A percentile compares a stretch with the other conserved stretches of the same genome.
Evolutionary conservation across 1,140 invertebrate genomes (phyloP).

Genomic region (Drosophila burlai): DNA sequence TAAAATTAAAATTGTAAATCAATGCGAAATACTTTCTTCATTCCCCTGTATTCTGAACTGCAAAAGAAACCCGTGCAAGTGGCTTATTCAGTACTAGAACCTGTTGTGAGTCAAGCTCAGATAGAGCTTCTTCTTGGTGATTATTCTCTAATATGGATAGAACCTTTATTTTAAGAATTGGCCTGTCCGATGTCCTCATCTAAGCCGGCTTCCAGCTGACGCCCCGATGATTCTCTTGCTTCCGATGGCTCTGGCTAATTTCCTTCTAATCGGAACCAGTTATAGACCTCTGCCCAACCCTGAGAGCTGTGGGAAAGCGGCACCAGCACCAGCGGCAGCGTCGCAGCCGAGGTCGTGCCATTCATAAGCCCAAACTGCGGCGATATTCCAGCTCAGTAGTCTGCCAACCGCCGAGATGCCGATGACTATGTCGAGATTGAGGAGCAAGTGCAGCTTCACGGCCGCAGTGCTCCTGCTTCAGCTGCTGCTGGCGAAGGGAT

Average conservation of each 20-base stretch:
- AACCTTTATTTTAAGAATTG: constrained; percentile 24
- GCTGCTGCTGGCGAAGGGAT: not conserved
- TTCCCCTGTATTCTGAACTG: not conserved
- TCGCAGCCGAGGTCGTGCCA: constrained; percentile 18
- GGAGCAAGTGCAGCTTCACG: constrained; percentile 56
- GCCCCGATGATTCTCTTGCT: constrained; percentile 1
- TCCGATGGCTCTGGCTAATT: constrained; percentile 35
- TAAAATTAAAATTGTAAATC: not conserved
- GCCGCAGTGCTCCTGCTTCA: constrained; percentile 53
- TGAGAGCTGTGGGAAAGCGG: constrained; percentile 22
- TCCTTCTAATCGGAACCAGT: constrained; percentile 51
- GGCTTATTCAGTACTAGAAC: not conserved
- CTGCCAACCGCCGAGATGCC: constrained; percentile 54
- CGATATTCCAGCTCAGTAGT: constrained; percentile 51
- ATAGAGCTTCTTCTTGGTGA: not conserved
- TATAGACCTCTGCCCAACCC: constrained; percentile 36
- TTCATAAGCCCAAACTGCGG: constrained; percentile 61
- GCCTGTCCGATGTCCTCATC: constrained; percentile 17
- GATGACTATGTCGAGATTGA: constrained; percentile 39
- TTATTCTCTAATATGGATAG: constrained; percentile 1
- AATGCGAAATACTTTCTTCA: not conserved
- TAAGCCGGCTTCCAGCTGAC: not conserved
- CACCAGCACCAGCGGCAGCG: constrained; percentile 17
- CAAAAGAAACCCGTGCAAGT: not conserved
- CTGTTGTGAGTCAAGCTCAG: not conserved